Conservation (phyloP, 2,888 invertebrate genomes). For the Macrophya annulata region DNA sequence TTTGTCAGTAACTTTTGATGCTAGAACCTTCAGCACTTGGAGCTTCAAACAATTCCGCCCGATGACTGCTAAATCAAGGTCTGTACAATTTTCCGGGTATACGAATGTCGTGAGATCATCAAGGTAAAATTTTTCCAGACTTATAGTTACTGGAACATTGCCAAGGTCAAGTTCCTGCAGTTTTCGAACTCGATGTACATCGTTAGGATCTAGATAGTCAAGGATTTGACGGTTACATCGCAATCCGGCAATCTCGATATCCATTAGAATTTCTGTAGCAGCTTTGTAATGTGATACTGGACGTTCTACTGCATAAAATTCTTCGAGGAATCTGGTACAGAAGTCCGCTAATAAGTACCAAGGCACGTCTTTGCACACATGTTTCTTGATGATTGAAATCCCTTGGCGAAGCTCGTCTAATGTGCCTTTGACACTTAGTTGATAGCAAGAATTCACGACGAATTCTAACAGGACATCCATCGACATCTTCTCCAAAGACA, state of each 20-base stretch:
- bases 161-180: slow-evolving; percentile 2
- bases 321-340: neutral
- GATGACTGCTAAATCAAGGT: slow-evolving; percentile 19
- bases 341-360: slow-evolving; percentile 2
- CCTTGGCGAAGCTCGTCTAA: neutral
- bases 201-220: neutral
- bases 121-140: neutral
- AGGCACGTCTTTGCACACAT: neutral
- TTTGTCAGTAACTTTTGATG: slow-evolving; percentile 11
- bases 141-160: neutral
- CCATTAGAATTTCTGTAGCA: slow-evolving; percentile 2
- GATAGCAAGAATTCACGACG: slow-evolving; percentile 12
- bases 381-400: slow-evolving; percentile 5
- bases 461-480: neutral
- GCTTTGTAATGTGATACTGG: neutral
- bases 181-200: neutral
- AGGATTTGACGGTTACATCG: neutral
- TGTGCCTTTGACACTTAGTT: neutral
- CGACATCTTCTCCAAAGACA: slow-evolving; percentile 2
- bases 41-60: slow-evolving; percentile 18
- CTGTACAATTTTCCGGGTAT: neutral
- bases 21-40: neutral
- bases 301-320: neutral
- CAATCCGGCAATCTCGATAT: slow-evolving; percentile 17
- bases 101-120: slow-evolving; percentile 1